These are phyloP conservation scores for Papilio aristodemus DNA, from an alignment of 1,140 invertebrate species.

Conservation along the genomic window DNA sequence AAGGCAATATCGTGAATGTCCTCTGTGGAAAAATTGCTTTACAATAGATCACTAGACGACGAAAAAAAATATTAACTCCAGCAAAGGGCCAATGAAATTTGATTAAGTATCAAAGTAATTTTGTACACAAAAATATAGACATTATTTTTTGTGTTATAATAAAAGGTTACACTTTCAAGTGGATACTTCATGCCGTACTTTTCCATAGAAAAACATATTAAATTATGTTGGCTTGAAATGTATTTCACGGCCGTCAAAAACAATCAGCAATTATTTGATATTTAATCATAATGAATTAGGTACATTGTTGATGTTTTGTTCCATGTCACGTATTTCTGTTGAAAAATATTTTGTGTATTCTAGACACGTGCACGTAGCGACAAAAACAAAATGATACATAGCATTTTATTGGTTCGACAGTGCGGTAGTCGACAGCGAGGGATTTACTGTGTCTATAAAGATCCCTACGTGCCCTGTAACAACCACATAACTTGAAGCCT, in stretches of 20 bases:
- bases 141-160: not conserved
- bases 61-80: conserved; percentile 8
- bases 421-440: not conserved
- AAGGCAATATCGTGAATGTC: conserved; percentile 18
- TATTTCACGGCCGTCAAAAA: too few relatives aligned
- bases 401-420: not conserved
- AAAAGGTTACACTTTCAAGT: too few relatives aligned
- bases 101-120: conserved; percentile 9
- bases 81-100: conserved; percentile 7
- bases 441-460: conserved; percentile 13
- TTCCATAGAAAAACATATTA: too few relatives aligned
- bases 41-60: conserved; percentile 13
- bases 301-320: too few relatives aligned
- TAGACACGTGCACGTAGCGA: not conserved
- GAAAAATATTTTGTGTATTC: not conserved
- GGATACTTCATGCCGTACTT: too few relatives aligned
- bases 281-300: too few relatives aligned
- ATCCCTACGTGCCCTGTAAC: not conserved
- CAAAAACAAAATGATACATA: conserved; percentile 11
- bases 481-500: too few relatives aligned
- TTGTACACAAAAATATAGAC: not conserved
- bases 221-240: too few relatives aligned
- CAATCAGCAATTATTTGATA: too few relatives aligned
- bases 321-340: not conserved
- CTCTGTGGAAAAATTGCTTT: not conserved